Evolutionary conservation across 2,888 invertebrate species (phyloP).

Genomic region (Allophyes oxyacanthae): DNA sequence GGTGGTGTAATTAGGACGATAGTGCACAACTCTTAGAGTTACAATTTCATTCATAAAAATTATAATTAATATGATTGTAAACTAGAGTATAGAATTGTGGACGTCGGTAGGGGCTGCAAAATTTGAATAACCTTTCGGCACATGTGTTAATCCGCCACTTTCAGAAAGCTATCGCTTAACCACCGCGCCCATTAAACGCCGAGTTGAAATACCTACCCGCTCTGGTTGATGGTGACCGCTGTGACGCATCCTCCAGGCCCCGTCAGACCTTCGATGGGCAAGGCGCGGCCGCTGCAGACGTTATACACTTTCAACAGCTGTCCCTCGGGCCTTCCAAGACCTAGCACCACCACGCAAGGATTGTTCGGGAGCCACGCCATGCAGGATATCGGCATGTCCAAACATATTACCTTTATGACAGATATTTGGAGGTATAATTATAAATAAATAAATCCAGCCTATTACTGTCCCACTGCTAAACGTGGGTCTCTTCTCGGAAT

Average conservation of each 20-base stretch:
- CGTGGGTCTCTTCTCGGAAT: not conserved
- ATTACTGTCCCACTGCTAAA: no score
- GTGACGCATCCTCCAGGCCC: slow-evolving; percentile 56
- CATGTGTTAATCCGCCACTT: no score
- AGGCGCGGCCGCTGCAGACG: slow-evolving; percentile 61
- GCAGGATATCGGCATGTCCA: slow-evolving; percentile 72
- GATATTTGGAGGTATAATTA: not conserved
- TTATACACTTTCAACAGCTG: slow-evolving; percentile 66
- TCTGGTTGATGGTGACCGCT: slow-evolving; percentile 67
- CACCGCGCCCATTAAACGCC: no score
- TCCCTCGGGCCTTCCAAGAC: slow-evolving; percentile 57
- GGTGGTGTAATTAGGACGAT: no score
- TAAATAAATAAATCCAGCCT: no score
- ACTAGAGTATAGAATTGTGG: no score
- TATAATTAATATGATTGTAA: no score
- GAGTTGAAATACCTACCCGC: slow-evolving; percentile 76
- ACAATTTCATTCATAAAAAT: no score
- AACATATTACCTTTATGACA: slow-evolving; percentile 66
- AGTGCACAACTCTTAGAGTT: no score
- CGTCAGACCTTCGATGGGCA: slow-evolving; percentile 68
- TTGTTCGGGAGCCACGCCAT: slow-evolving; percentile 72
- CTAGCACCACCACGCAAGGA: slow-evolving; percentile 68
- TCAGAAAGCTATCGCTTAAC: no score
- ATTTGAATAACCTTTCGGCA: no score
- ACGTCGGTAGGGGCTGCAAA: no score